Evolutionary conservation across 2,113 vertebrate species (phyloP).

Genomic region (Anhinga anhinga): DNA sequence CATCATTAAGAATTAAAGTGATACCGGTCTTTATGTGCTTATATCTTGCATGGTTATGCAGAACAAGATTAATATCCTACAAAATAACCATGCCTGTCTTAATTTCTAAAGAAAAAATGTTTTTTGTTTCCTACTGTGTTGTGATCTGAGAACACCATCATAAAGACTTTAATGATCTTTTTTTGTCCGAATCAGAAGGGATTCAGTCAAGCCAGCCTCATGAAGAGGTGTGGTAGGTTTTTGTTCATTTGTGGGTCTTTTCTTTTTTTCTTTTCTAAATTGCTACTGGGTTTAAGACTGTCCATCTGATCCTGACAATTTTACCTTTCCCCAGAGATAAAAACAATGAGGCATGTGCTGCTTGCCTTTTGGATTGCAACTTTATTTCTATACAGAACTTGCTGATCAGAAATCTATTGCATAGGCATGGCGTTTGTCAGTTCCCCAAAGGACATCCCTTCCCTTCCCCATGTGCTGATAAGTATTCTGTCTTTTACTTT

Average conservation of each 20-base stretch:
- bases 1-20: not conserved
- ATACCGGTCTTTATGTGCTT: not conserved
- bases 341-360: slow-evolving; percentile 30
- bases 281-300: not conserved
- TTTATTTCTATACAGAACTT: slow-evolving; percentile 45
- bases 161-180: not conserved
- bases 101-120: not conserved
- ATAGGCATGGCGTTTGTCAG: slow-evolving; percentile 56
- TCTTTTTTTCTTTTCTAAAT: not conserved
- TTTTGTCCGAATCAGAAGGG: not conserved
- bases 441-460: slow-evolving; percentile 40
- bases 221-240: not conserved
- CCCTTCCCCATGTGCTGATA: slow-evolving; percentile 62
- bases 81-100: not conserved
- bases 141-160: not conserved
- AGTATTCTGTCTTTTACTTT: slow-evolving; percentile 70
- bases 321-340: slow-evolving; percentile 39
- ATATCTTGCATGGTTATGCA: not conserved
- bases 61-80: not conserved
- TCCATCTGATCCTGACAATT: slow-evolving; percentile 9
- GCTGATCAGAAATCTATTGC: slow-evolving; percentile 51
- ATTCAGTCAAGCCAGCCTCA: not conserved
- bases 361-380: slow-evolving; percentile 33
- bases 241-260: not conserved
- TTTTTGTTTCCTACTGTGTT: slow-evolving; percentile 4